Base-by-base conservation (phyloP, 1,140 invertebrate genomes). In the Drosophila murphyi region DNA sequence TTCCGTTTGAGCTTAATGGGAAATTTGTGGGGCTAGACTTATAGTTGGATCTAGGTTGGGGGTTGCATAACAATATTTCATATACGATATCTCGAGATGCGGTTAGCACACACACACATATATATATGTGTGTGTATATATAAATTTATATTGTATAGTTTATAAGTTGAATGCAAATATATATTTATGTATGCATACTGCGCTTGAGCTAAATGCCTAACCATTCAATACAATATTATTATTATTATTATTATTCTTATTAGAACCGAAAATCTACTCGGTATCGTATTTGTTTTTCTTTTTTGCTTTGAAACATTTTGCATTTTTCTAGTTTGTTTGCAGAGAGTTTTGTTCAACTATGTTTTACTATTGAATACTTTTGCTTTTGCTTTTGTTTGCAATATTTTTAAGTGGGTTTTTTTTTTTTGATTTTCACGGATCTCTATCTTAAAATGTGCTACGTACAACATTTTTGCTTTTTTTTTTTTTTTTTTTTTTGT, bases 141-240 rank as follows among this genome's bases (percentile, higher is more conserved):
- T 69, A 75, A 47, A 76, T 71, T 51, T 77, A 61, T 75, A 59
- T 61, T 56, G 57, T 81, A 57, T 78, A 71, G 70, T 31, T 82
- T 64, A 52, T 80, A 71, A 69, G 64, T 77, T 56, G 60, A 57
- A 67, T 57, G 32, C 55, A 31, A 65, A 52, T 72, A 43, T 60
- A 34, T 65, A 61, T 71, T 52, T 57, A 72, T 63, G 68, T 81
- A 79, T 79, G 61, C 61, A 75, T 74, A 86, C 76, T 82, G 75
- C 87, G 82, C 34, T 82, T 79, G 76, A 82, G 79, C 83, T 82
- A 88, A 88, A 88, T 86, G 82, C 83, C 82, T 86, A 82, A 65
- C 60, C 79, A 72, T 85, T 72, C 77, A 76, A 63, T 81, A 52
- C 48, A 50, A 50, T 55, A 68, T 47, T 39, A 48, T 35, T 8